Evolutionary conservation across 53 echinoderm and acorn worm genomes (phyloP).

Genomic region (Patiria pectinifera): DNA sequence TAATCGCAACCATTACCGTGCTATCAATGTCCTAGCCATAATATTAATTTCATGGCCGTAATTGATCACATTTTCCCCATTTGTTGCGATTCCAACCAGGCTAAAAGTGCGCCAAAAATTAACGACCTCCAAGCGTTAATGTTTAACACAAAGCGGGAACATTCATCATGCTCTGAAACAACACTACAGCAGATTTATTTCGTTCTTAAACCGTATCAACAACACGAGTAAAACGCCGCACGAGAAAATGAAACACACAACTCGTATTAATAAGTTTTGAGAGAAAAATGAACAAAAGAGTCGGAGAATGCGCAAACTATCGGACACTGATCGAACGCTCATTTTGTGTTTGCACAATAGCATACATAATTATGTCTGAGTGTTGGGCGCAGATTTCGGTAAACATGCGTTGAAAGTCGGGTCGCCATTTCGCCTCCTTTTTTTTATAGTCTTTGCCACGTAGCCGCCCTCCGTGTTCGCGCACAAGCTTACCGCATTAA

Average conservation of each 20-base stretch:
- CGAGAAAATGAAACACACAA: no score
- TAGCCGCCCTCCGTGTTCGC: background rate
- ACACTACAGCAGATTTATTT: background rate
- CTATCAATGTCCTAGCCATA: conserved; percentile 43
- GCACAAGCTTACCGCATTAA: conserved; percentile 15
- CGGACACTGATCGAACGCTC: conserved; percentile 45
- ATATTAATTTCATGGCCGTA: conserved; percentile 37
- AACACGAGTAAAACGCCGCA: no score
- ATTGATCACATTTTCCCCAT: conserved; percentile 19
- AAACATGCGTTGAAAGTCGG: background rate
- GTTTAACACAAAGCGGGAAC: background rate
- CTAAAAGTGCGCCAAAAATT: background rate
- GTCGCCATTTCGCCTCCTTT: no score
- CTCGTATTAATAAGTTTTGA: no score
- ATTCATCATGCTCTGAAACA: background rate
- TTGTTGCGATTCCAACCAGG: background rate
- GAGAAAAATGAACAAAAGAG: conserved; percentile 26
- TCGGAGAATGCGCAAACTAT: conserved; percentile 1
- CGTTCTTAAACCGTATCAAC: no score
- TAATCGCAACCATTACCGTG: background rate
- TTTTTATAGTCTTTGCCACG: no score
- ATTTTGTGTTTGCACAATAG: conserved; percentile 28
- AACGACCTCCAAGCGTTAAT: background rate
- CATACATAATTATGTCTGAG: conserved; percentile 40
- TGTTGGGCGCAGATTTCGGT: conserved; percentile 37